Evolutionary conservation across 2,888 invertebrate genomes (phyloP).

Genomic region (Coleophora flavipennella): DNA sequence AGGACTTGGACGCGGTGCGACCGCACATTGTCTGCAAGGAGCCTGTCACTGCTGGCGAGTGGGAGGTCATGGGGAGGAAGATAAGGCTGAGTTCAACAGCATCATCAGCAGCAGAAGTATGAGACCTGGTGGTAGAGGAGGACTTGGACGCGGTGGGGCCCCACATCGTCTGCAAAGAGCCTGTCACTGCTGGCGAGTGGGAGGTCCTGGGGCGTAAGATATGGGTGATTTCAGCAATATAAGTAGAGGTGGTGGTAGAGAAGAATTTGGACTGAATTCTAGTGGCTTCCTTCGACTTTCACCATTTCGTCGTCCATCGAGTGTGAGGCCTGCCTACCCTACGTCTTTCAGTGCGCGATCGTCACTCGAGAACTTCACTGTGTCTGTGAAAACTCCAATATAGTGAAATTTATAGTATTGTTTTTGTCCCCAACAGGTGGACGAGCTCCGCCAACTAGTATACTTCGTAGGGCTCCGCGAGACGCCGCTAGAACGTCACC

Average conservation of each 20-base stretch:
- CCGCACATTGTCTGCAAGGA: constrained; percentile 80
- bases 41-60: constrained; percentile 90
- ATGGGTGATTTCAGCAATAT: constrained; percentile 72
- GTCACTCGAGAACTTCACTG: too few relatives aligned
- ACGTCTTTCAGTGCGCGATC: too few relatives aligned
- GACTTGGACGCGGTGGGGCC: constrained; percentile 62
- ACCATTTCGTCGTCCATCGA: too few relatives aligned
- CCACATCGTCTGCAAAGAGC: constrained; percentile 78
- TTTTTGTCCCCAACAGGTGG: too few relatives aligned
- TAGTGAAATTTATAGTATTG: too few relatives aligned
- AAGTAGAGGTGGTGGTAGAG: constrained; percentile 32
- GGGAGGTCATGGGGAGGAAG: constrained; percentile 90
- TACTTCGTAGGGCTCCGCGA: constrained; percentile 94
- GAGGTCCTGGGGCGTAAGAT: constrained; percentile 88
- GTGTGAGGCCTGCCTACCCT: too few relatives aligned
- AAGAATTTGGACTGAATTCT: constrained; percentile 47
- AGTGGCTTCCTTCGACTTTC: too few relatives aligned
- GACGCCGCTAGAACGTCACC: constrained; percentile 92
- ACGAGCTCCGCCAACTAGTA: constrained; percentile 82
- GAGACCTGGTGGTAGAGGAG: constrained; percentile 37
- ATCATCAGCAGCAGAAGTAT: constrained; percentile 23
- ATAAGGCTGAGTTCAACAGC: constrained; percentile 78
- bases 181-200: constrained; percentile 94
- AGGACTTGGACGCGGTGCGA: constrained; percentile 45
- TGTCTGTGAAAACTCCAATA: too few relatives aligned